These are phyloP conservation scores for Oophaga sylvatica DNA, from an alignment of 2,797 vertebrate genomes.

Conservation along the genomic window DNA sequence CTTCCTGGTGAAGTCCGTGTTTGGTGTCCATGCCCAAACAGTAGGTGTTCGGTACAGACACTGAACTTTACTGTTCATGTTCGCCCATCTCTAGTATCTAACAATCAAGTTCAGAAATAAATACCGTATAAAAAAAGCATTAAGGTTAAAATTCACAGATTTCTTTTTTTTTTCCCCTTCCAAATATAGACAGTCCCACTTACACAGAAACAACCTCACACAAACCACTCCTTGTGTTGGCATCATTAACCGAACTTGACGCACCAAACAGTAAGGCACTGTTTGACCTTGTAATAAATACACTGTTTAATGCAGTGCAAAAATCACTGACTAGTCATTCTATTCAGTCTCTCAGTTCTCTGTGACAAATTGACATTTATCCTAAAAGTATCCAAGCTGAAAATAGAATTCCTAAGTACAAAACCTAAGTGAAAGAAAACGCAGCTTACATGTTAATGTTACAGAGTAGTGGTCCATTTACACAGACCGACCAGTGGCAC, in stretches of 20 bases:
- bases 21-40: too few species aligned
- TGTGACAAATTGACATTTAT: neutral
- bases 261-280: constrained; percentile 24
- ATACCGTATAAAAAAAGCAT: too few species aligned
- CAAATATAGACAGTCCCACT: neutral
- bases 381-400: neutral
- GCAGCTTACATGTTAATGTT: neutral
- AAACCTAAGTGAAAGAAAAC: neutral
- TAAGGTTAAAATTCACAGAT: too few species aligned
- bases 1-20: too few species aligned
- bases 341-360: neutral
- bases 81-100: too few species aligned
- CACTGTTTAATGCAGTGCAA: constrained; percentile 13
- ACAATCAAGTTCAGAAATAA: too few species aligned
- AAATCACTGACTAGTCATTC: constrained; percentile 20
- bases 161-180: too few species aligned
- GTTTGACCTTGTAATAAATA: constrained; percentile 26
- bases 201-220: neutral
- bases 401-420: neutral
- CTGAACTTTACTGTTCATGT: too few species aligned
- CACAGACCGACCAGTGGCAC: too few species aligned
- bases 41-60: too few species aligned
- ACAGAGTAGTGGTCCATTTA: neutral
- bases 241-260: neutral
- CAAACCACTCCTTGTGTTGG: constrained; percentile 24